Conservation (phyloP, 2,113 vertebrate species). For the Megaceryle maxima region DNA sequence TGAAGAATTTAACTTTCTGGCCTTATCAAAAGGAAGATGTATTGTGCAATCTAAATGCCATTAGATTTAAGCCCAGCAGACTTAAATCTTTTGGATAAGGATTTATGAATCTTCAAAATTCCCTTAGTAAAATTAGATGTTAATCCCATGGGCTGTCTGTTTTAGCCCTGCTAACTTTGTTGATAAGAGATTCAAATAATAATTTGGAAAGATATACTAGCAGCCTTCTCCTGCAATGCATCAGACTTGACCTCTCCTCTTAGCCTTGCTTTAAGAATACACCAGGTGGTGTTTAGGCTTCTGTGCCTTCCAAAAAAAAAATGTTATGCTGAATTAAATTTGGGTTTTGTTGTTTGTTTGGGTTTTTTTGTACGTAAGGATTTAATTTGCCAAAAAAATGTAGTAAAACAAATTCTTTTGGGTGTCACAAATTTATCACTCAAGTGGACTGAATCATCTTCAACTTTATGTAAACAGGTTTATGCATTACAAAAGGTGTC, state of each 20-base stretch:
- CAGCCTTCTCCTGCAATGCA: not conserved
- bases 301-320: not conserved
- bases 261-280: not conserved
- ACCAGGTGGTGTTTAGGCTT: not conserved
- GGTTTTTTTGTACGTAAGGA: not conserved
- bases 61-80: not conserved
- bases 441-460: not conserved
- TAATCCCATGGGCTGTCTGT: not conserved
- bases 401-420: not conserved
- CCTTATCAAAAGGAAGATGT: not conserved
- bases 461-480: not conserved
- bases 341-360: not conserved
- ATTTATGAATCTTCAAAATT: not conserved
- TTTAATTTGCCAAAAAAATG: not conserved
- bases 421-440: not conserved
- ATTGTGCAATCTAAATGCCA: not conserved
- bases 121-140: not conserved
- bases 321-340: not conserved
- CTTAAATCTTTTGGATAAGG: not conserved
- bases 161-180: not conserved
- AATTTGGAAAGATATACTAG: not conserved
- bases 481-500: not conserved
- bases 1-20: not conserved
- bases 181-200: not conserved
- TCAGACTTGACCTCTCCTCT: not conserved